A percentile compares a stretch with the other conserved stretches of the same genome.
Conservation (phyloP, 2,888 invertebrate species). For the Mesorhabditis spiculigera region DNA sequence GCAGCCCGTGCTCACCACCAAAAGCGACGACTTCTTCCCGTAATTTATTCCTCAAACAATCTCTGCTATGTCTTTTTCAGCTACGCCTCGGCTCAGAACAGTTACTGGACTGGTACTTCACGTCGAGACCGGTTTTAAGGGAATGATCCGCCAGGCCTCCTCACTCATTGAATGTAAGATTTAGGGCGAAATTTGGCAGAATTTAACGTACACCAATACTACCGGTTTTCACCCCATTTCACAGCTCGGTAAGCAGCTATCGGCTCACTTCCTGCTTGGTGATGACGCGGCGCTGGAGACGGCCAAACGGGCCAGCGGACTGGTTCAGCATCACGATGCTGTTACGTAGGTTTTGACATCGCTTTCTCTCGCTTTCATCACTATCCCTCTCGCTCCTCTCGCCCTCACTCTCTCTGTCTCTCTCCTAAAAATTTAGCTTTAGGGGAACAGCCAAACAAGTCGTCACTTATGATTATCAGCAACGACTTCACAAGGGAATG, state of each 20-base stretch:
- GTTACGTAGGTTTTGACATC: constrained; percentile 66
- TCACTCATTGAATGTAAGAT: constrained; percentile 61
- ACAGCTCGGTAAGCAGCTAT: constrained; percentile 59
- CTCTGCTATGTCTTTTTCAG: constrained; percentile 43
- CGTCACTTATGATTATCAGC: constrained; percentile 81
- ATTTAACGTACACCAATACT: no score
- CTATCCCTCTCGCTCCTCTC: no score
- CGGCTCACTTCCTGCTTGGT: constrained; percentile 51
- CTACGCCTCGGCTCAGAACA: constrained; percentile 74
- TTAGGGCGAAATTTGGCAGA: no score
- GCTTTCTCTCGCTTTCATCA: no score
- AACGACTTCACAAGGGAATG: constrained; percentile 72
- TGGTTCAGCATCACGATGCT: constrained; percentile 83
- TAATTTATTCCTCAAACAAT: constrained; percentile 58
- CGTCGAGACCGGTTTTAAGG: constrained; percentile 62
- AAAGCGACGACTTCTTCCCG: constrained; percentile 85
- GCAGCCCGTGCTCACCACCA: constrained; percentile 66
- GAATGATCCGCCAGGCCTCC: constrained; percentile 60
- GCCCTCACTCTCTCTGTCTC: no score
- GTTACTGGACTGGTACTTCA: constrained; percentile 81
- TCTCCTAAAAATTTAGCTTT: constrained; percentile 16
- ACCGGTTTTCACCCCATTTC: constrained; percentile 3
- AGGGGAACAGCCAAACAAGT: constrained; percentile 62
- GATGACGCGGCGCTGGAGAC: constrained; percentile 58
- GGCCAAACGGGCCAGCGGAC: constrained; percentile 58